Evolutionary conservation across 2,113 vertebrate genomes (phyloP), one percentile per base, ranked within the genome.

Genomic region (Bufo bufo): DNA sequence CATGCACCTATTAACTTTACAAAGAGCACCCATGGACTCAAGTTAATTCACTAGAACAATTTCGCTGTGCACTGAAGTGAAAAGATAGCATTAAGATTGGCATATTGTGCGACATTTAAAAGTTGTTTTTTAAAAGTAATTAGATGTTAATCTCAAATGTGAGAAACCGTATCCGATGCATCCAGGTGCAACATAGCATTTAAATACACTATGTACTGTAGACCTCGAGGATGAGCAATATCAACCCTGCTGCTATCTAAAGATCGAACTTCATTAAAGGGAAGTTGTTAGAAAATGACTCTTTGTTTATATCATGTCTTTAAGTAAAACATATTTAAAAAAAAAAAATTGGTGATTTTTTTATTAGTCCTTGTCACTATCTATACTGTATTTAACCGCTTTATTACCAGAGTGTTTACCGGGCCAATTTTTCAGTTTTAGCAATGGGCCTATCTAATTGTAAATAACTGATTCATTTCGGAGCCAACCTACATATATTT

Each of bases 101-200:
- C 72, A 86, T 86, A 86, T 86, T 66, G 85, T 86, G 56, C 50
- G 43, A 86, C 85, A 86, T 86, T 86, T 78, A 86, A 78, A 43
- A 61, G 63, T 16, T 65, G 74, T 74, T 20, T 59, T 77, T 52
- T 78, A 61, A 75, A 75, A 56, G 84, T 85, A 72, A 85, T 85
- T 77, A 85, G 43, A 77, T 77, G 71, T 86, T 86, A 86, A 63
- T 85, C 58, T 61, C 47, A 63, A 49, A 85, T 75, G 17, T 61
- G 74, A 78, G 50, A 52, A 85, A 61, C 58, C 56, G 52, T 49
- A 59, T 61, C 52, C 23, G 45, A 85, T n/a, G 45, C 17, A 72
- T 66, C 47, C 56, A 85, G 72, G 84, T 77, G 58, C 84, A 65
- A n/a, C 58, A 85, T 20, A 14, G 8, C 47, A 71, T 85, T 74